phyloP scores from a whole-genome alignment of 2,888 invertebrate genomes.

The Phalera bucephala region DNA sequence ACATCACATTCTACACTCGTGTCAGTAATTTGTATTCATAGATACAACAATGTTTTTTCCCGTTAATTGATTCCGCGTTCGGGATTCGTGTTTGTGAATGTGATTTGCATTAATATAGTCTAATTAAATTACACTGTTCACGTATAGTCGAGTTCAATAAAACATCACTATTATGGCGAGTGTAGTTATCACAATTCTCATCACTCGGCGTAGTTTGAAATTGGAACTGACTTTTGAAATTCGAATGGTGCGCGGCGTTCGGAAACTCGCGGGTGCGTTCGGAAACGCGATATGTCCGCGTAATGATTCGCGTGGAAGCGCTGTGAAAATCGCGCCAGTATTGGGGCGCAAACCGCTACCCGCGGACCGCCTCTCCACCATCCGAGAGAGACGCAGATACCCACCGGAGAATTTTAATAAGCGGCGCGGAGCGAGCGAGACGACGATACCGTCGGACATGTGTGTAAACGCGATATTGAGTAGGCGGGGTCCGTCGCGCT shows the following conservation, averaged over 20 bases:
- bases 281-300: slow-evolving; percentile 54
- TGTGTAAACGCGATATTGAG: slow-evolving; percentile 78
- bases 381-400: slow-evolving; percentile 76
- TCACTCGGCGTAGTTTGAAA: slow-evolving; percentile 28
- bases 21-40: slow-evolving; percentile 21
- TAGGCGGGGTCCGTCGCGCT: slow-evolving; percentile 81
- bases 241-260: slow-evolving; percentile 37
- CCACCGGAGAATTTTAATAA: slow-evolving; percentile 80
- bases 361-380: slow-evolving; percentile 67
- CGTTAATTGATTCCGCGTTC: slow-evolving; percentile 12
- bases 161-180: slow-evolving; percentile 41
- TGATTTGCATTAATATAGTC: slow-evolving; percentile 21
- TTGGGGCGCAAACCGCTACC: slow-evolving; percentile 68
- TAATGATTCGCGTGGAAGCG: slow-evolving; percentile 76
- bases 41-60: slow-evolving; percentile 6
- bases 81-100: slow-evolving; percentile 17
- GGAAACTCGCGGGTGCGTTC: slow-evolving; percentile 50
- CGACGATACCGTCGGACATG: slow-evolving; percentile 71
- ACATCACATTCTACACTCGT: slow-evolving; percentile 20
- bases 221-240: slow-evolving; percentile 33
- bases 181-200: slow-evolving; percentile 45
- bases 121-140: slow-evolving; percentile 44
- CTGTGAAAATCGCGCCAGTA: slow-evolving; percentile 77
- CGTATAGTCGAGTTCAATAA: slow-evolving; percentile 29
- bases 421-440: slow-evolving; percentile 77